A percentile compares a stretch with the other conserved stretches of the same genome.
These are phyloP conservation scores for Heterotis niloticus DNA, from an alignment of 2,113 vertebrate species.

Conservation along the genomic window DNA sequence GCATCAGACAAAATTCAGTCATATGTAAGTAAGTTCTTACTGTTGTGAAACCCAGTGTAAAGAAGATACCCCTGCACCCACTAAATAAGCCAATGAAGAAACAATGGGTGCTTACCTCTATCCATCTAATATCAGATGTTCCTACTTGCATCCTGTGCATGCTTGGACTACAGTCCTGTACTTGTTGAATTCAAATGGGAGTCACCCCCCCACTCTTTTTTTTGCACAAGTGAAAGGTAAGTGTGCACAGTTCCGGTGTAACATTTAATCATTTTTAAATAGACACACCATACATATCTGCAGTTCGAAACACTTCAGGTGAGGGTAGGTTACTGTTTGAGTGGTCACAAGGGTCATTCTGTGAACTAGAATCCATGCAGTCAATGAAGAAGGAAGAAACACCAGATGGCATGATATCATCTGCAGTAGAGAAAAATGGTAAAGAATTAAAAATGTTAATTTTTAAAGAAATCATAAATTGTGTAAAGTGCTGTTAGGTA, in stretches of 20 bases:
- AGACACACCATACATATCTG: slow-evolving; percentile 56
- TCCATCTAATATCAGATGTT: too few relatives aligned
- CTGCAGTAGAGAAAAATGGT: slow-evolving; percentile 32
- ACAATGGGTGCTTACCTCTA: too few relatives aligned
- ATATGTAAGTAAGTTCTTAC: too few relatives aligned
- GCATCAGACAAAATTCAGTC: too few relatives aligned
- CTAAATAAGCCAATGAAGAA: too few relatives aligned
- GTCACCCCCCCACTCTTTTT: background rate
- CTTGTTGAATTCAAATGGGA: background rate
- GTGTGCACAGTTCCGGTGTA: too few relatives aligned
- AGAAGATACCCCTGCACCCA: too few relatives aligned
- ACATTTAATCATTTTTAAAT: background rate
- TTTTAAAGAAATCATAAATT: background rate
- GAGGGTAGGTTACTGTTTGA: slow-evolving; percentile 55
- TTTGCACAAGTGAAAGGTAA: background rate
- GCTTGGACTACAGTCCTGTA: background rate
- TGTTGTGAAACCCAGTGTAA: too few relatives aligned
- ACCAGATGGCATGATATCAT: slow-evolving; percentile 57
- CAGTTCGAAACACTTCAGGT: slow-evolving; percentile 75
- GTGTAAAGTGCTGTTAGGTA: background rate
- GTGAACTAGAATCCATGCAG: slow-evolving; percentile 46
- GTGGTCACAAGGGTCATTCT: background rate
- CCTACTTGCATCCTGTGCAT: too few relatives aligned
- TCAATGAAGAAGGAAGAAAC: slow-evolving; percentile 60
- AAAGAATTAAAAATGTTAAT: background rate